phyloP scores from a whole-genome alignment of 1,140 invertebrate genomes.

The Streblospio benedicti region DNA sequence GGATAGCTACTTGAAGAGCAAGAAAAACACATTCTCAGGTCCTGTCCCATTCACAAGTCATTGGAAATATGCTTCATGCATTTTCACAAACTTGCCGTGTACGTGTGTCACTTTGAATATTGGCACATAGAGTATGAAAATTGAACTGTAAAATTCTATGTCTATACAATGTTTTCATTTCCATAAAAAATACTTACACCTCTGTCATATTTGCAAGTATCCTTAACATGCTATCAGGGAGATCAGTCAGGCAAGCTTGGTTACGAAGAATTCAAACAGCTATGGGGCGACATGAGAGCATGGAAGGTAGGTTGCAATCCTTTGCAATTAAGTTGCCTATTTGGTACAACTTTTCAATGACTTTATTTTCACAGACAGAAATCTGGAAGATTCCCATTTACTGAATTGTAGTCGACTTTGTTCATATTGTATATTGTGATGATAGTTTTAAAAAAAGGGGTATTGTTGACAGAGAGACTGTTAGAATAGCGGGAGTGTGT shows the following conservation, averaged over 20 bases:
- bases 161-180: no score
- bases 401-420: background rate
- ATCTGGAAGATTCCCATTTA: background rate
- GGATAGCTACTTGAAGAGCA: background rate
- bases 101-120: no score
- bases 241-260: constrained; percentile 62
- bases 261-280: constrained; percentile 74
- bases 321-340: background rate
- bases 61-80: no score
- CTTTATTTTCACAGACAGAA: background rate
- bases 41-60: no score
- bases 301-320: constrained; percentile 61
- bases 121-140: no score
- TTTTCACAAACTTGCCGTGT: no score
- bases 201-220: background rate
- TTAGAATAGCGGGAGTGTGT: background rate
- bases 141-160: no score
- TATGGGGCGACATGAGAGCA: constrained; percentile 72
- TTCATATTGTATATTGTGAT: background rate
- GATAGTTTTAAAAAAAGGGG: background rate
- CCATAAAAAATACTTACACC: no score
- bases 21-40: background rate
- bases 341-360: background rate
- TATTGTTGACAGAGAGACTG: background rate
- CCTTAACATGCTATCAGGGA: background rate